phyloP scores from a whole-genome alignment of 2,888 invertebrate genomes.

The Elmis aenea region DNA sequence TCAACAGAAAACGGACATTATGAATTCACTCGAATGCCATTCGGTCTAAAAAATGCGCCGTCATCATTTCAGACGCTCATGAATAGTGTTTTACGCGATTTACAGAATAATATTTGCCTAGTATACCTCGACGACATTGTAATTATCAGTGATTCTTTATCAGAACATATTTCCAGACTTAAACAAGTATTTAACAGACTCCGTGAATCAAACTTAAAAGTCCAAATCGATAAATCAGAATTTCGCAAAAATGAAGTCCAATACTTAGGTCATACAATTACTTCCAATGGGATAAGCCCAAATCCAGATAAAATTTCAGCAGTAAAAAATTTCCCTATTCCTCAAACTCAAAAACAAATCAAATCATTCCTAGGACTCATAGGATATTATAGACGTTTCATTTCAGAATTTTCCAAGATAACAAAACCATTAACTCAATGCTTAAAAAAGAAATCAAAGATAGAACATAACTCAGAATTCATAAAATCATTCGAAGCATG shows the following conservation, averaged over 20 bases:
- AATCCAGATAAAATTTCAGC: constrained; percentile 3
- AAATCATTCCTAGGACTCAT: constrained; percentile 6
- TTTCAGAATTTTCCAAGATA: constrained; percentile 4
- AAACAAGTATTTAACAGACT: constrained; percentile 5
- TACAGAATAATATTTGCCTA: background rate
- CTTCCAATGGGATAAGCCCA: constrained; percentile 3
- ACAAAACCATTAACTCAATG: constrained; percentile 4
- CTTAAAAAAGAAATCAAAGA: constrained; percentile 2
- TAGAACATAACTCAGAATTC: constrained; percentile 6
- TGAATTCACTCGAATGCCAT: constrained; percentile 2
- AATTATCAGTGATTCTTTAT: constrained; percentile 1
- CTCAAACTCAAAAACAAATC: constrained; percentile 4
- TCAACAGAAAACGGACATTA: constrained; percentile 20
- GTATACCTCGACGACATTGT: constrained; percentile 6
- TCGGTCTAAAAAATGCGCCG: constrained; percentile 4
- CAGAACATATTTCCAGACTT: constrained; percentile 1
- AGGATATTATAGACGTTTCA: constrained; percentile 7
- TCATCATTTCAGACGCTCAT: constrained; percentile 2
- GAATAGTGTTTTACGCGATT: background rate
- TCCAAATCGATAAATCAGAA: constrained; percentile 5
- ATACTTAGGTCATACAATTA: constrained; percentile 5
- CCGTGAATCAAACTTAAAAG: constrained; percentile 3
- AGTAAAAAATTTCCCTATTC: constrained; percentile 3
- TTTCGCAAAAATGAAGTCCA: constrained; percentile 1
- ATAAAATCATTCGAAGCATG: constrained; percentile 1